Evolutionary conservation across 2,797 vertebrate species (phyloP).

Genomic region (Acrossocheilus wenchowensis): DNA sequence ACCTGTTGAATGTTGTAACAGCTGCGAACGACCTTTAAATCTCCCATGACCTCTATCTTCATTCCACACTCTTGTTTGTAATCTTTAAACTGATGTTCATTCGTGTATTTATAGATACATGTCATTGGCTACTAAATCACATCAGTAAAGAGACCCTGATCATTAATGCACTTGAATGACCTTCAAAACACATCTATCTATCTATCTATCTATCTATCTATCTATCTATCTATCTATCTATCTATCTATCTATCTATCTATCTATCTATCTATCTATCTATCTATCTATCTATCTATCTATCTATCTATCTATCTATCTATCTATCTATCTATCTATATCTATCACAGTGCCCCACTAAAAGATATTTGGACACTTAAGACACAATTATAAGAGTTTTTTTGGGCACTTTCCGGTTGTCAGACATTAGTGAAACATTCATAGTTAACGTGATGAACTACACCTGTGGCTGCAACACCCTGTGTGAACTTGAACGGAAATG

Average conservation of each 20-base stretch:
- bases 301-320: neutral
- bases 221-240: neutral
- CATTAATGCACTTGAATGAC: slow-evolving; percentile 1
- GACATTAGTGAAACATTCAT: neutral
- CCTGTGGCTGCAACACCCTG: neutral
- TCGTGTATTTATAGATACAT: slow-evolving; percentile 36
- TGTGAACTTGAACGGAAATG: neutral
- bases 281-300: neutral
- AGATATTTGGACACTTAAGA: neutral
- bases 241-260: neutral
- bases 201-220: neutral
- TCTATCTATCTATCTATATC: neutral
- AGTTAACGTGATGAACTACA: neutral
- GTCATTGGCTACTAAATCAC: neutral
- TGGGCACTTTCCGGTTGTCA: neutral
- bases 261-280: neutral
- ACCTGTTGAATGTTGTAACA: slow-evolving; percentile 51
- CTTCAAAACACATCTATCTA: neutral
- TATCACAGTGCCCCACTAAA: neutral
- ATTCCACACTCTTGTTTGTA: slow-evolving; percentile 23
- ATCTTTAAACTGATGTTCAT: slow-evolving; percentile 32
- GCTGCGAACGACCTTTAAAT: slow-evolving; percentile 56
- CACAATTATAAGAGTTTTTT: neutral
- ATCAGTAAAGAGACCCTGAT: neutral
- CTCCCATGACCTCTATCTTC: slow-evolving; percentile 35